phyloP scores from a whole-genome alignment of 1,140 invertebrate genomes.

The Aphelenchoides avenae region DNA sequence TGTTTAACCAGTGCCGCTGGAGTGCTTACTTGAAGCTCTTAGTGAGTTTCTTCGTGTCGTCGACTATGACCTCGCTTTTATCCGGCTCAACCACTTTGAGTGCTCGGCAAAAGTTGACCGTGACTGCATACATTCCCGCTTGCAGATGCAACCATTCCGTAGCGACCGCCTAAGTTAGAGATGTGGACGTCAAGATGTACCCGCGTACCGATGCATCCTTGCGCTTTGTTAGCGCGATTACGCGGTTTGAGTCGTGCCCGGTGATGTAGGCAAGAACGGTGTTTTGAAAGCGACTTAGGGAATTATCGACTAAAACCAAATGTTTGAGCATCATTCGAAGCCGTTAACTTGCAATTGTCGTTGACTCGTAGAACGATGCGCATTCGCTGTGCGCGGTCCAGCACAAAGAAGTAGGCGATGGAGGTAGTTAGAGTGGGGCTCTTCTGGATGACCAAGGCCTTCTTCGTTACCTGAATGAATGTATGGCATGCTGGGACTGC shows the following conservation, averaged over 20 bases:
- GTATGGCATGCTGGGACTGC: slow-evolving; percentile 1
- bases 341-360: slow-evolving; percentile 32
- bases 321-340: slow-evolving; percentile 12
- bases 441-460: slow-evolving; percentile 36
- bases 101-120: slow-evolving; percentile 30
- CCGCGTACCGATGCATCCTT: slow-evolving; percentile 18
- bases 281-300: slow-evolving; percentile 39
- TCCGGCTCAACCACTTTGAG: slow-evolving; percentile 41
- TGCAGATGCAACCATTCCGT: slow-evolving; percentile 37
- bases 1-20: neutral
- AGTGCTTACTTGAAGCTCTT: slow-evolving; percentile 38
- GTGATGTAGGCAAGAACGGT: slow-evolving; percentile 32
- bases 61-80: slow-evolving; percentile 31
- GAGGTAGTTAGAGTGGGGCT: slow-evolving; percentile 24
- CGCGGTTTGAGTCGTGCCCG: slow-evolving; percentile 6
- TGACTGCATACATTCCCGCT: slow-evolving; percentile 27
- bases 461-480: slow-evolving; percentile 20
- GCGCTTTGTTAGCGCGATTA: slow-evolving; percentile 22
- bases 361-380: slow-evolving; percentile 30
- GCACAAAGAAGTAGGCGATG: slow-evolving; percentile 35
- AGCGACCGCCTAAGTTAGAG: slow-evolving; percentile 4
- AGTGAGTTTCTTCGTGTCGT: slow-evolving; percentile 24
- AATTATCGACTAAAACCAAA: slow-evolving; percentile 30
- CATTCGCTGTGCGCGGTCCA: slow-evolving; percentile 24
- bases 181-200: neutral